Conservation (phyloP, 2,797 vertebrate species). For the Rhabdophis nuchalis region DNA sequence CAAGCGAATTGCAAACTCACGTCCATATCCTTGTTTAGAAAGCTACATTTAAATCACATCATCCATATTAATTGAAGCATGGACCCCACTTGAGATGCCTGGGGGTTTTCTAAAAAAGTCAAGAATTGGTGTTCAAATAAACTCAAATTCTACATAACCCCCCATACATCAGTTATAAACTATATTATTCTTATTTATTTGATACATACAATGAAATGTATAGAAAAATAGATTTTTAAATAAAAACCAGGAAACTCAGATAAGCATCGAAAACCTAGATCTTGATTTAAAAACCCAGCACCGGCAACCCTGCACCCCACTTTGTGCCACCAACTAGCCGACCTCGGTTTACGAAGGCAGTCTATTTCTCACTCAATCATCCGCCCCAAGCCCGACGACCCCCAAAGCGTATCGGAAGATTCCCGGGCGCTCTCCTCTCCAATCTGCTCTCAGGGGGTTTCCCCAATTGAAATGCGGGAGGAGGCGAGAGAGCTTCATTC, state of each 20-base stretch:
- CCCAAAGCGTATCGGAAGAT: background rate
- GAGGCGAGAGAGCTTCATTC: rapidly evolving
- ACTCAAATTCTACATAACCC: background rate
- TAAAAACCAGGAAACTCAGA: background rate
- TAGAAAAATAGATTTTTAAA: background rate
- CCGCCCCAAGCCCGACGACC: background rate
- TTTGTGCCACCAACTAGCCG: background rate
- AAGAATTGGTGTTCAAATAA: background rate
- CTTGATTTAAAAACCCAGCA: background rate
- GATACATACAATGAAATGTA: background rate
- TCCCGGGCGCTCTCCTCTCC: rapidly evolving
- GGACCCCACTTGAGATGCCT: background rate
- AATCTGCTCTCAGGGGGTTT: rapidly evolving
- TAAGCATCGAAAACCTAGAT: background rate
- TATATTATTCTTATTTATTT: background rate
- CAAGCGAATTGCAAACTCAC: background rate
- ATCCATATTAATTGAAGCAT: background rate
- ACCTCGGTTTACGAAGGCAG: background rate
- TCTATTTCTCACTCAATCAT: background rate
- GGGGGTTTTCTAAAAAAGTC: background rate
- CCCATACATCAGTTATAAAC: background rate
- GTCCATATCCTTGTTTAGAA: background rate
- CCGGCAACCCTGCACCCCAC: background rate
- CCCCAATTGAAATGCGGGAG: background rate
- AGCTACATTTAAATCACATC: background rate